These are phyloP conservation scores for Drosophila orena DNA, from an alignment of 1,140 invertebrate genomes.

Conservation along the genomic window DNA sequence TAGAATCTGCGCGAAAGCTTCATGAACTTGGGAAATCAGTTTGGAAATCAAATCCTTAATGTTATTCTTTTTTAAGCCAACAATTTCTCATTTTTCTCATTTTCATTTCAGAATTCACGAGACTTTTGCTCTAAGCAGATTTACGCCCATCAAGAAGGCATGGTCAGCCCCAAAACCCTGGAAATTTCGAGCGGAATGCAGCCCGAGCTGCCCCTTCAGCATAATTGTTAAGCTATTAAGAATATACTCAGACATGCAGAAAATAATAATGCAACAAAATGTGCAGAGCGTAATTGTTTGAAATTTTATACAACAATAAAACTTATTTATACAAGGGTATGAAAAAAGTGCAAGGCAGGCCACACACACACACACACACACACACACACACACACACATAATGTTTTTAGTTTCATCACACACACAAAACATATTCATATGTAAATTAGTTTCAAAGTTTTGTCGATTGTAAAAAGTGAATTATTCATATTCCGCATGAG, in stretches of 20 bases:
- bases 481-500: slow-evolving; percentile 42
- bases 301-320: slow-evolving; percentile 64
- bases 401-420: slow-evolving; percentile 47
- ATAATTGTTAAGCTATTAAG: slow-evolving; percentile 72
- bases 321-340: slow-evolving; percentile 45
- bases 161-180: slow-evolving; percentile 13
- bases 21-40: too few species aligned
- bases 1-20: too few species aligned
- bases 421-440: slow-evolving; percentile 22
- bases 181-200: slow-evolving; percentile 44
- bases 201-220: slow-evolving; percentile 45
- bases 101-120: slow-evolving; percentile 88
- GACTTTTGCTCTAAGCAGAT: slow-evolving; percentile 86
- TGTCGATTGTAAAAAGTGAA: slow-evolving; percentile 42
- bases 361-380: slow-evolving; percentile 36
- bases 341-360: slow-evolving; percentile 47
- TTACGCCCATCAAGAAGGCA: slow-evolving; percentile 28
- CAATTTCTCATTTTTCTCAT: slow-evolving; percentile 35
- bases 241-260: slow-evolving; percentile 72
- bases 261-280: slow-evolving; percentile 34
- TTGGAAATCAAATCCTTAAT: neutral
- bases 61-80: neutral
- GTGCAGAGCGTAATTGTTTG: slow-evolving; percentile 50
- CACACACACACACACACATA: slow-evolving; percentile 28
- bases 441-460: slow-evolving; percentile 59